These are phyloP conservation scores for Archegozetes longisetosus DNA, from an alignment of 1,140 invertebrate genomes.

Conservation along the genomic window DNA sequence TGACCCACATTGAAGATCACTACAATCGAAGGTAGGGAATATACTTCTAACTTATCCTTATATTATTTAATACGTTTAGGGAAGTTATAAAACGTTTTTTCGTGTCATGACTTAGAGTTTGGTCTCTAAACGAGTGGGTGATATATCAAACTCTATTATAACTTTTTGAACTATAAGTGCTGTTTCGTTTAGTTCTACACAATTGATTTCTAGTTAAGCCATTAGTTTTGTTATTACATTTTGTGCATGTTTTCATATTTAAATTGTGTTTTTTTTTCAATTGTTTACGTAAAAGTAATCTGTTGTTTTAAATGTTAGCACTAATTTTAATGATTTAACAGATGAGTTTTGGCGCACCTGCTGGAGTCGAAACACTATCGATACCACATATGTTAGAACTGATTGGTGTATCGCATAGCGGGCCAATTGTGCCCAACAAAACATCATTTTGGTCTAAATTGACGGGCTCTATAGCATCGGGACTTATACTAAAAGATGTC, in stretches of 20 bases:
- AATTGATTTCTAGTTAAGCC: neutral
- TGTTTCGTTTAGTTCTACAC: neutral
- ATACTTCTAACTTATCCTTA: neutral
- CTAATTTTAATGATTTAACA: too few relatives aligned
- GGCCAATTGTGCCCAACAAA: constrained; percentile 50
- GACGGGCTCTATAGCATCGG: constrained; percentile 58
- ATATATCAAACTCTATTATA: neutral
- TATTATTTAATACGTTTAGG: neutral
- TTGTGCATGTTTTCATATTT: too few relatives aligned
- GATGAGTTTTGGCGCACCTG: constrained; percentile 6
- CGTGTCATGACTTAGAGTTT: neutral
- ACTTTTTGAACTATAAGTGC: neutral
- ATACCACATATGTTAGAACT: constrained; percentile 56
- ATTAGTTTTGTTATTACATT: neutral
- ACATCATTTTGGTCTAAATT: constrained; percentile 50
- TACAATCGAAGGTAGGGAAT: neutral
- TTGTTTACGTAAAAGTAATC: too few relatives aligned
- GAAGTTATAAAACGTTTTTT: neutral
- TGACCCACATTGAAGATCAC: too few relatives aligned
- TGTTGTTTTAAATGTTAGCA: too few relatives aligned
- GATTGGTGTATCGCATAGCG: constrained; percentile 71
- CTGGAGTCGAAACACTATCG: neutral
- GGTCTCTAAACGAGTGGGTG: neutral
- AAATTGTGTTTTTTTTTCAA: too few relatives aligned
- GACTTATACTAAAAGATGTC: constrained; percentile 45